Percentiles rank a stretch among this genome's conserved stretches.
These are phyloP conservation scores for Probaryconus sp. DNA, from an alignment of 1,140 invertebrate genomes.

Conservation along the genomic window DNA sequence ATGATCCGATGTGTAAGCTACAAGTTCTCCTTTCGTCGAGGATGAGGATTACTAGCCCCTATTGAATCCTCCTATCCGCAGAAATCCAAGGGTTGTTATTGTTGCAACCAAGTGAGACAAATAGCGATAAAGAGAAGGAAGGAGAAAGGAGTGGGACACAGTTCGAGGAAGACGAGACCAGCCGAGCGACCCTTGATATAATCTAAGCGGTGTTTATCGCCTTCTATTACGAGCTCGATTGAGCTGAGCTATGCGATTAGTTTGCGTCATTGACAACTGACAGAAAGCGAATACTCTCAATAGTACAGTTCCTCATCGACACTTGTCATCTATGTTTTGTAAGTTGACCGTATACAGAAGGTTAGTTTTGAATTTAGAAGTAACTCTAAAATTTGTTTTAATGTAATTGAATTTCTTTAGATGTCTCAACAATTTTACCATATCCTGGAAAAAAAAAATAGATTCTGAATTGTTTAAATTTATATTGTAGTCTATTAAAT, in stretches of 20 bases:
- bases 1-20: constrained; percentile 78
- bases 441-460: too few species aligned
- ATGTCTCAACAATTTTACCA: too few species aligned
- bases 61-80: constrained; percentile 58
- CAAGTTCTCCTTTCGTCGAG: constrained; percentile 60
- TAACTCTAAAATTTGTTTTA: too few species aligned
- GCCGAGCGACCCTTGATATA: constrained; percentile 66
- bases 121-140: constrained; percentile 17
- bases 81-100: constrained; percentile 74
- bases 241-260: constrained; percentile 74
- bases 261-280: constrained; percentile 68
- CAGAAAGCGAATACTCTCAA: too few species aligned
- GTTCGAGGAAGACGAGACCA: constrained; percentile 29
- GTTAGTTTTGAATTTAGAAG: too few species aligned
- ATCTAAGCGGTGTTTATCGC: constrained; percentile 74
- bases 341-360: too few species aligned
- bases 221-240: constrained; percentile 74
- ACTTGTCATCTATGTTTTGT: too few species aligned
- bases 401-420: too few species aligned
- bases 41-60: constrained; percentile 71
- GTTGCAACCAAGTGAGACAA: constrained; percentile 66
- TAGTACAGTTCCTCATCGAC: too few species aligned
- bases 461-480: too few species aligned
- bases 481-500: too few species aligned
- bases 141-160: constrained; percentile 11